Evolutionary conservation across 2,888 invertebrate species (phyloP).

Genomic region (Eupithecia tripunctaria): DNA sequence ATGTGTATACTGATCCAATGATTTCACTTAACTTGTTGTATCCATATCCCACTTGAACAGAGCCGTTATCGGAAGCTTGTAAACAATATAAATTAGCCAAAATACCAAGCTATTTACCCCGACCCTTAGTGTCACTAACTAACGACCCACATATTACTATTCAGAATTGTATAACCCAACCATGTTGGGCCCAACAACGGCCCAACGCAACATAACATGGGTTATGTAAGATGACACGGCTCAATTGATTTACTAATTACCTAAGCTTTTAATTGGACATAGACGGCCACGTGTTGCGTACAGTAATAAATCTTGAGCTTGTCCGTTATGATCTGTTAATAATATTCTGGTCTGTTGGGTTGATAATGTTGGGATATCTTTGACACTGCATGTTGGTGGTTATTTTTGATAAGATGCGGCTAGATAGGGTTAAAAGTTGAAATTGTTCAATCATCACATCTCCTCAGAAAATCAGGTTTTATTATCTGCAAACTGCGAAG

Average conservation of each 20-base stretch:
- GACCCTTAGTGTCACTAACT: constrained; percentile 38
- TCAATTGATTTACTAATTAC: constrained; percentile 37
- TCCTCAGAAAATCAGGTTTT: too few species aligned
- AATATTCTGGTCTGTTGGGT: not conserved
- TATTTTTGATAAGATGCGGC: not conserved
- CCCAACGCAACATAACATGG: constrained; percentile 17
- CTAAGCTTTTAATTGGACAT: constrained; percentile 31
- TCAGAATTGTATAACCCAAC: constrained; percentile 51
- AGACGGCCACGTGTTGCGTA: constrained; percentile 27
- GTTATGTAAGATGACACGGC: constrained; percentile 30
- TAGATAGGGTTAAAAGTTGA: too few species aligned
- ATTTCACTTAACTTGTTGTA: not conserved
- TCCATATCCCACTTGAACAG: not conserved
- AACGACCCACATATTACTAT: constrained; percentile 48
- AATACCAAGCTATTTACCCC: not conserved
- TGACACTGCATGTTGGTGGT: not conserved
- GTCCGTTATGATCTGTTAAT: constrained; percentile 8
- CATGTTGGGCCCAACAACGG: constrained; percentile 25
- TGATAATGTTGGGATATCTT: too few species aligned
- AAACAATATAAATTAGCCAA: not conserved
- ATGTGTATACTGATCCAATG: too few species aligned
- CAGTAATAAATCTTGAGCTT: constrained; percentile 18
- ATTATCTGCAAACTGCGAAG: not conserved
- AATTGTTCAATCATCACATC: too few species aligned
- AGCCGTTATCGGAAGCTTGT: not conserved